Percentiles rank a stretch among this genome's conserved stretches.
phyloP scores from a whole-genome alignment of 2,797 vertebrate genomes.

The Heliangelus exortis region DNA sequence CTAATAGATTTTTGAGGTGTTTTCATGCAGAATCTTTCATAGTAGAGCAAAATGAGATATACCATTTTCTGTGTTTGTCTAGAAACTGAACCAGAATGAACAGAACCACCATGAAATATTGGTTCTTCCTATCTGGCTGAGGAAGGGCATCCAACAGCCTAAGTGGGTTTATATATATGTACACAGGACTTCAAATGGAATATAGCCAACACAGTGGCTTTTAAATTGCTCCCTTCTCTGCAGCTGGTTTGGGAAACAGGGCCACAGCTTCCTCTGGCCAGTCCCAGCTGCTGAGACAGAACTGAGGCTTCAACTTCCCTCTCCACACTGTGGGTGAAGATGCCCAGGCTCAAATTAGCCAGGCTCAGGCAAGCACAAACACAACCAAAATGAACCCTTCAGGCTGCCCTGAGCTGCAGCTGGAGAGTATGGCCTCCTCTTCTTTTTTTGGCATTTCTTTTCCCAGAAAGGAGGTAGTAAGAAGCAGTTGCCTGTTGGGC shows the following conservation, averaged over 20 bases:
- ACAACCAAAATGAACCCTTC: not conserved
- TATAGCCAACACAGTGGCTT: not conserved
- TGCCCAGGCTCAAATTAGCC: not conserved
- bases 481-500: not conserved
- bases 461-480: not conserved
- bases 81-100: not conserved
- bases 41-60: not conserved
- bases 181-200: not conserved
- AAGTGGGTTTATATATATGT: not conserved
- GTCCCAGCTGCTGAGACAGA: not conserved
- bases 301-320: not conserved
- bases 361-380: not conserved
- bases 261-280: not conserved
- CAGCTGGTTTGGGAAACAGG: not conserved
- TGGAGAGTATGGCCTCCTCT: not conserved
- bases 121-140: not conserved
- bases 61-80: not conserved
- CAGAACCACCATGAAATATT: not conserved
- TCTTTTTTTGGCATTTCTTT: not conserved
- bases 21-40: not conserved
- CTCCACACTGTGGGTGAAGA: not conserved
- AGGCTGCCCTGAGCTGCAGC: not conserved
- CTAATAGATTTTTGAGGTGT: not conserved
- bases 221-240: fast-evolving
- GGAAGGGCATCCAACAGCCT: not conserved